Evolutionary conservation across 2,888 invertebrate species (phyloP), one percentile per base, ranked within the genome.

Genomic region (Bibio marci): DNA sequence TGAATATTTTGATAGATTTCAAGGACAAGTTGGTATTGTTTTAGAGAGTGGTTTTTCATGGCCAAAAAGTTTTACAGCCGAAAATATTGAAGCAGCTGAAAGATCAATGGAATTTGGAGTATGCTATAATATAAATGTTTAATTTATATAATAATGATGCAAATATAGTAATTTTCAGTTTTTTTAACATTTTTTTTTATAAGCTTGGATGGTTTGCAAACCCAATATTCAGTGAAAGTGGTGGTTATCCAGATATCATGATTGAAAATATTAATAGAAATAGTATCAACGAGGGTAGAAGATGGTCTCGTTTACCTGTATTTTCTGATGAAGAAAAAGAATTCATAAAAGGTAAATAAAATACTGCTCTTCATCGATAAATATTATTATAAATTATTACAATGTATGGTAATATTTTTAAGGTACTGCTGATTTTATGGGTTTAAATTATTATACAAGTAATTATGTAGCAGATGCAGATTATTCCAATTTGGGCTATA

Each of bases 161-260:
- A 19, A 19, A n/a, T n/a, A n/a, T n/a, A 28, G 26, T 8, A 14
- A 30, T 8, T 12, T 13, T 11, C 5, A 8, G 6, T 26, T 26
- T 6, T 26, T 26, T 8, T 11, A 14, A 30, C 25, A 30, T 30
- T 6, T 18, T 14, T 30, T 36, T 5, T 28, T 7, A 12, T 13
- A 8, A 64, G 51, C 56, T 63, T 25, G 67, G 66, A 5, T 65
- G 64, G 64, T 55, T 54, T 42, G 52, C 59, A 1, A 52, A 68
- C 50, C 65, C 68, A 2, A 64, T 70, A 39, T 67, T 57, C 47
- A 60, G 62, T 1, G 45, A 50, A 30, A 42, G 45, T 0, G 70
- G 70, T 1, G 66, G 70, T 46, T 71, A 71, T 50, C 69, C 69
- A 0, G 43, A 48, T 12, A 41, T 65, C 1, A 63, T 71, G 65